Percentiles rank a stretch among this genome's conserved stretches.
Evolutionary conservation across 2,888 invertebrate species (phyloP).

Genomic region (Hesperia comma): DNA sequence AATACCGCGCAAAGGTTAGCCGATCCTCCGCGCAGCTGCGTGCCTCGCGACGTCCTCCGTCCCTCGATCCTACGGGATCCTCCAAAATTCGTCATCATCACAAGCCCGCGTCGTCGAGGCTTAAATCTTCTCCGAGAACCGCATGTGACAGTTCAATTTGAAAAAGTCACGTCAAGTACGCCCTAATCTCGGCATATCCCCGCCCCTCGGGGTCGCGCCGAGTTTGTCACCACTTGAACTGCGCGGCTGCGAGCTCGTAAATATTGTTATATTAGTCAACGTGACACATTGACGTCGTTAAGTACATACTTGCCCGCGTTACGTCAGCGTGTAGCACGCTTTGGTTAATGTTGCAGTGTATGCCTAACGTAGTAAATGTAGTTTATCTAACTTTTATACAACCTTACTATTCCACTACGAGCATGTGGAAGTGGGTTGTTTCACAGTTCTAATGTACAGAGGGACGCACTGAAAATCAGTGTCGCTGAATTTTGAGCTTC

Average conservation of each 20-base stretch:
- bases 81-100: constrained; percentile 12
- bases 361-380: no score
- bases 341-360: not conserved
- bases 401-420: not conserved
- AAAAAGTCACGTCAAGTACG: not conserved
- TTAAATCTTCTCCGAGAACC: not conserved
- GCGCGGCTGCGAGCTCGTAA: not conserved
- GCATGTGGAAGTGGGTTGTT: no score
- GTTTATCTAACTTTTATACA: no score
- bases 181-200: not conserved
- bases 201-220: not conserved
- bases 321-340: not conserved
- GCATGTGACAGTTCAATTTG: constrained; percentile 20
- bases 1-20: constrained; percentile 68
- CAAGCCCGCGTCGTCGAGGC: constrained; percentile 19
- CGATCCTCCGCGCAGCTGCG: constrained; percentile 39
- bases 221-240: constrained; percentile 3
- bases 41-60: not conserved
- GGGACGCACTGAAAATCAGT: no score
- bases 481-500: no score
- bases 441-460: no score
- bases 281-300: not conserved
- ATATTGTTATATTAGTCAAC: constrained; percentile 11
- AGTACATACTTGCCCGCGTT: not conserved
- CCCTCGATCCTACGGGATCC: not conserved